Evolutionary conservation across 1,140 invertebrate species (phyloP).

Genomic region (Lucilia cuprina): DNA sequence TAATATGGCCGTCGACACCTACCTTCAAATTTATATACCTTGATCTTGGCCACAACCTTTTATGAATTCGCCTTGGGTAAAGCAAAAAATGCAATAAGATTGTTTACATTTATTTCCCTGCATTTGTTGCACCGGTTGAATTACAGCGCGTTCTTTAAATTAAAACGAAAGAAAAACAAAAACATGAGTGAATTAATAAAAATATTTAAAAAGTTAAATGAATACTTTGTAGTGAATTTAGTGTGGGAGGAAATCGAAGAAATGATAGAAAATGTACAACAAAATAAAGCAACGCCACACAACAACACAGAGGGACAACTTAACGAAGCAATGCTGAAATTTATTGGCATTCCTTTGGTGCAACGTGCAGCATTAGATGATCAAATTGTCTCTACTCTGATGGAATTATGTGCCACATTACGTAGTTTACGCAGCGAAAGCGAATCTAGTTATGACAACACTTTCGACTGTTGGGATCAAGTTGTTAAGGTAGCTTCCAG

Average conservation of each 20-base stretch:
- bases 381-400: slow-evolving; percentile 45
- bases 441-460: slow-evolving; percentile 45
- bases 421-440: slow-evolving; percentile 46
- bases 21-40: too few species aligned
- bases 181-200: slow-evolving; percentile 40
- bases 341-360: slow-evolving; percentile 36
- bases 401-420: slow-evolving; percentile 50
- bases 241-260: slow-evolving; percentile 40
- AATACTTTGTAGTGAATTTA: slow-evolving; percentile 36
- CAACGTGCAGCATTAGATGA: slow-evolving; percentile 41
- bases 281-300: slow-evolving; percentile 20
- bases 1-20: too few species aligned
- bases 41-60: too few species aligned
- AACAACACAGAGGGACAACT: background rate
- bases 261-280: slow-evolving; percentile 23
- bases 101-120: background rate
- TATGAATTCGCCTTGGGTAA: background rate
- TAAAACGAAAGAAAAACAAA: background rate
- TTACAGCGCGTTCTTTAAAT: too few species aligned
- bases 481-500: slow-evolving; percentile 46
- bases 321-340: background rate
- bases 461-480: slow-evolving; percentile 54
- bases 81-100: background rate
- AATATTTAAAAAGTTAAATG: slow-evolving; percentile 38
- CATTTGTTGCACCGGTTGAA: too few species aligned